These are phyloP conservation scores for Sapajus apella DNA, from an alignment of 2,113 vertebrate species.

Conservation along the genomic window DNA sequence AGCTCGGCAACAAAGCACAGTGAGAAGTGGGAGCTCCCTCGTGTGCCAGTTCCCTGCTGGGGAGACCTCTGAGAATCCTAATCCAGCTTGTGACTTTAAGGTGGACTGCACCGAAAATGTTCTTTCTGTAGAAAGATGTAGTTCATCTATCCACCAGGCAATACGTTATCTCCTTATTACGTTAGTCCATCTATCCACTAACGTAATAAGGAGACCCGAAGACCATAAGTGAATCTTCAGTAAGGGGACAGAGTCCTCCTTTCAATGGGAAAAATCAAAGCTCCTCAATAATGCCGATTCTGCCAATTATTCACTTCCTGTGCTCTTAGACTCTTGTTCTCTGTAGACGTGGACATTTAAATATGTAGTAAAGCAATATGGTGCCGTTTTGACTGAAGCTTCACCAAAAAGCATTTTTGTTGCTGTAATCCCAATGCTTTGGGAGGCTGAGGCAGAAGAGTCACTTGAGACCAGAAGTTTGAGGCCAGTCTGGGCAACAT, in stretches of 20 bases:
- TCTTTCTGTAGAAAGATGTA: not conserved
- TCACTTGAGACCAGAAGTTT: no score
- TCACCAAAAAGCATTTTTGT: not conserved
- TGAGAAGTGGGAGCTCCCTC: not conserved
- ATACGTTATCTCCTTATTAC: not conserved
- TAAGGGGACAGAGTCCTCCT: not conserved
- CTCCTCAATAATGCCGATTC: not conserved
- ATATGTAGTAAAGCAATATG: not conserved
- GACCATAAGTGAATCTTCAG: not conserved
- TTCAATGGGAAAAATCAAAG: not conserved
- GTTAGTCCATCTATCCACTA: not conserved
- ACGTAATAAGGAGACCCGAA: not conserved
- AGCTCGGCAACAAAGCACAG: not conserved
- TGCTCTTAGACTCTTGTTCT: not conserved
- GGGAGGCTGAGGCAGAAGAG: no score
- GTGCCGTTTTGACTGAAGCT: not conserved
- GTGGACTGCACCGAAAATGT: not conserved
- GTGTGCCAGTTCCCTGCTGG: not conserved
- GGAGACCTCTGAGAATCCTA: not conserved
- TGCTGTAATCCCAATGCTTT: not conserved
- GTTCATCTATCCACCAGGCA: not conserved
- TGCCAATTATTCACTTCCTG: not conserved
- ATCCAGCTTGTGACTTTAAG: not conserved
- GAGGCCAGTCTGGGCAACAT: no score
- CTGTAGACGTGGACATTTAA: not conserved